Evolutionary conservation across 64 coral and sea anemone genomes (phyloP).

Genomic region (Stylophora pistillata): DNA sequence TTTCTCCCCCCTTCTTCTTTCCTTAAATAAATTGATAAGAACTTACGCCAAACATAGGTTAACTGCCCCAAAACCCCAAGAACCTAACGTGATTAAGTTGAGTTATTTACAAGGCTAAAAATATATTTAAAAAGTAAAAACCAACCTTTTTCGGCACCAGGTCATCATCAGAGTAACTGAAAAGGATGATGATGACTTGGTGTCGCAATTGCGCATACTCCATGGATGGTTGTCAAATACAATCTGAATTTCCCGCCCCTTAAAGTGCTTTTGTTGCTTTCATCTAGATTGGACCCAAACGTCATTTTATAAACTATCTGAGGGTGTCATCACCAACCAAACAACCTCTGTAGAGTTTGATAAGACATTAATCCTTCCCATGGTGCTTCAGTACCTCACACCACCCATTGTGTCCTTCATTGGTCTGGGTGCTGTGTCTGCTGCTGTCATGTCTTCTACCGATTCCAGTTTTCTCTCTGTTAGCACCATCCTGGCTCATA

Average conservation of each 20-base stretch:
- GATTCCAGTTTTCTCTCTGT: constrained; percentile 82
- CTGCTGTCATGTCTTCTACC: constrained; percentile 95
- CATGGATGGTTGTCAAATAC: neutral
- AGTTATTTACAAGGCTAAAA: too few relatives aligned
- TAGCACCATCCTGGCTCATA: constrained; percentile 72
- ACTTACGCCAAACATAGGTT: too few relatives aligned
- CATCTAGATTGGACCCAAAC: constrained; percentile 74
- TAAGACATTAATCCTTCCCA: constrained; percentile 60
- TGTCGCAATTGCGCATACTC: neutral
- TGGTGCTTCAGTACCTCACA: constrained; percentile 84
- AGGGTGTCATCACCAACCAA: constrained; percentile 33
- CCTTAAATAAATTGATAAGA: too few relatives aligned
- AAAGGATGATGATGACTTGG: too few relatives aligned
- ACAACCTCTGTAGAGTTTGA: constrained; percentile 39
- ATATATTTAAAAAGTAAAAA: too few relatives aligned
- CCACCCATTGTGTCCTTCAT: constrained; percentile 74
- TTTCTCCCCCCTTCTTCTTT: too few relatives aligned
- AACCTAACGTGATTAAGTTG: too few relatives aligned
- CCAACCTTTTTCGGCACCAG: too few relatives aligned
- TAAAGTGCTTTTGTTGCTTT: neutral
- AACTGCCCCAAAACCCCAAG: too few relatives aligned
- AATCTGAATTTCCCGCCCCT: neutral
- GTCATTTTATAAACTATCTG: constrained; percentile 33
- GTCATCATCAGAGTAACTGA: too few relatives aligned
- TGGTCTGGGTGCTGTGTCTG: constrained; percentile 89